phyloP scores from a whole-genome alignment of 2,797 vertebrate species.

The Oophaga sylvatica region DNA sequence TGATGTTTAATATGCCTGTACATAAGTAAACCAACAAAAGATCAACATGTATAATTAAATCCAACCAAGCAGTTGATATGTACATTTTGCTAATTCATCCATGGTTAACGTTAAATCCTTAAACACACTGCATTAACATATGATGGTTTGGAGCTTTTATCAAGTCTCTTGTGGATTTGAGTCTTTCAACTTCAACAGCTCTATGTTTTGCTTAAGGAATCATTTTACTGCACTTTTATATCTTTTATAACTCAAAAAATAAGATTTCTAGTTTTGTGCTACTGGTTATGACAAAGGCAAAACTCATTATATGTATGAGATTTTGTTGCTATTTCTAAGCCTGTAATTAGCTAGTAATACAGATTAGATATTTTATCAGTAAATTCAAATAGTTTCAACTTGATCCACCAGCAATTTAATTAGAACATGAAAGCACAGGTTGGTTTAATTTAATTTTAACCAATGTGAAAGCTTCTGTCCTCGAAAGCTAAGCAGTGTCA shows the following conservation, averaged over 20 bases:
- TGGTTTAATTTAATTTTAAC: background rate
- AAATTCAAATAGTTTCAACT: background rate
- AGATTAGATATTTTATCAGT: background rate
- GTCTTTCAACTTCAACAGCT: conserved; percentile 29
- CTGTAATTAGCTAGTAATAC: background rate
- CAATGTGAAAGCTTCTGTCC: too few relatives aligned
- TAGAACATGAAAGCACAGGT: background rate
- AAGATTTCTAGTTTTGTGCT: background rate
- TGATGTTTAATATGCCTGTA: conserved; percentile 23
- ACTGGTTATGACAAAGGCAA: background rate
- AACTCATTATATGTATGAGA: background rate
- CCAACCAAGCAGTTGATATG: conserved; percentile 27
- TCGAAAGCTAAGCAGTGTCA: too few relatives aligned
- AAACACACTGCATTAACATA: conserved; percentile 43
- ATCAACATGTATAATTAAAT: conserved; percentile 44
- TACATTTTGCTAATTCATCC: conserved; percentile 33
- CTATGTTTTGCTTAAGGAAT: conserved; percentile 28
- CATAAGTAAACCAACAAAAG: conserved; percentile 31
- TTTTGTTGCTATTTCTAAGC: background rate
- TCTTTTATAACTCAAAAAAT: conserved; percentile 26
- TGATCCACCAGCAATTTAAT: background rate
- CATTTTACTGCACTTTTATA: conserved; percentile 6
- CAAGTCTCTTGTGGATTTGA: conserved; percentile 28
- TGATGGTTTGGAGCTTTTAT: conserved; percentile 29
- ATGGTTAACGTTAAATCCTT: conserved; percentile 30